Evolutionary conservation across 2,888 invertebrate species (phyloP).

Genomic region (Drosophila setosimentum): DNA sequence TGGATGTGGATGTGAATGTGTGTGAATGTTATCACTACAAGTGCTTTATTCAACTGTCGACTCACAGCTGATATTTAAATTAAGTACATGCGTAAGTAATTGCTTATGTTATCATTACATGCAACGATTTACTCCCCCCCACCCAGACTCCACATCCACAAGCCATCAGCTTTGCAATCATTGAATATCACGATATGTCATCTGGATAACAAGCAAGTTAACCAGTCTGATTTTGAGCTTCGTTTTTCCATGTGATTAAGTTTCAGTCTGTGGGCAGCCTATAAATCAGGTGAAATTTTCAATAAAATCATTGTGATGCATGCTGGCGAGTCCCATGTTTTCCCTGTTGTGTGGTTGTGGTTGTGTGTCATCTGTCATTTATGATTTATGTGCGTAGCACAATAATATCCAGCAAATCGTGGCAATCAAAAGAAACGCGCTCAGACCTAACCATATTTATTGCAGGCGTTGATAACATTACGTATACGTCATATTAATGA

Average conservation of each 20-base stretch:
- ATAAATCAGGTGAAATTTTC: conserved; percentile 76
- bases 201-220: conserved; percentile 19
- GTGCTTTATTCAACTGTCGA: conserved; percentile 31
- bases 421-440: conserved; percentile 36
- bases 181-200: conserved; percentile 57
- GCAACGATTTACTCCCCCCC: conserved; percentile 47
- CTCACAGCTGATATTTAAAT: conserved; percentile 66
- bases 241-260: conserved; percentile 79
- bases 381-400: conserved; percentile 65
- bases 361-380: conserved; percentile 52
- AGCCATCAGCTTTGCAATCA: conserved; percentile 39
- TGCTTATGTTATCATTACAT: conserved; percentile 77
- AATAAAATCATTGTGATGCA: conserved; percentile 63
- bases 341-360: conserved; percentile 12
- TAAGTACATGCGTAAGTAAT: conserved; percentile 75
- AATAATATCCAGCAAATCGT: conserved; percentile 55
- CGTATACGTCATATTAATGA: conserved; percentile 55
- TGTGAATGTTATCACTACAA: conserved; percentile 27
- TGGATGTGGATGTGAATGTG: background rate
- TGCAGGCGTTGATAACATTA: conserved; percentile 29
- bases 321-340: conserved; percentile 54
- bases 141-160: background rate
- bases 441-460: conserved; percentile 23
- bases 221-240: conserved; percentile 62
- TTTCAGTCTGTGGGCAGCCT: conserved; percentile 57